Conservation (phyloP, 2,888 invertebrate species). For the Perizoma affinitatum region DNA sequence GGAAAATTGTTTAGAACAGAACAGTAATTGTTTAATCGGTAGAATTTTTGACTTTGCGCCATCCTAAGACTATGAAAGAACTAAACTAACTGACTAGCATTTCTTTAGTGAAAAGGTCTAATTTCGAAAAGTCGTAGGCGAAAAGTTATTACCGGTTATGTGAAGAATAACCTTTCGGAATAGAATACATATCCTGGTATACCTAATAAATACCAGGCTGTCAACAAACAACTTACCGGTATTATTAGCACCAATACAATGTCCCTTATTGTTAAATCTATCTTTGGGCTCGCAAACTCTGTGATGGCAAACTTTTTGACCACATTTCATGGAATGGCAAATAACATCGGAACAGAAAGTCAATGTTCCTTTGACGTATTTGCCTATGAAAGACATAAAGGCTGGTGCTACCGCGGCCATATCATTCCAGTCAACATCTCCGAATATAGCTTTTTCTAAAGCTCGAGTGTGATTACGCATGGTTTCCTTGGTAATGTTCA, state of each 20-base stretch:
- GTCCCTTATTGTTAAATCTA: constrained; percentile 69
- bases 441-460: constrained; percentile 71
- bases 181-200: no score
- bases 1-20: no score
- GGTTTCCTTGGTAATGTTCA: constrained; percentile 63
- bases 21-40: no score
- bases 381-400: constrained; percentile 73
- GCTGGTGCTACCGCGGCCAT: constrained; percentile 68
- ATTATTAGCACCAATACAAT: constrained; percentile 64
- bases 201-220: neutral
- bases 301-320: constrained; percentile 63
- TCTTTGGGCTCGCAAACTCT: constrained; percentile 64
- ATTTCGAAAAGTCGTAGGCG: no score
- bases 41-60: no score
- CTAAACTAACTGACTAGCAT: no score
- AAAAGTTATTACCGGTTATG: no score
- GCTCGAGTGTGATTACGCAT: constrained; percentile 60
- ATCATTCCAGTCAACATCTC: constrained; percentile 72
- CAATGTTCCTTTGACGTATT: constrained; percentile 70
- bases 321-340: constrained; percentile 77
- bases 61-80: no score
- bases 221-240: constrained; percentile 56
- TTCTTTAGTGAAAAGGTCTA: no score
- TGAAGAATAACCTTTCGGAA: no score
- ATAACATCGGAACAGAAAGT: constrained; percentile 70